Evolutionary conservation across 2,797 vertebrate species (phyloP).

Genomic region (Thamnophis elegans): DNA sequence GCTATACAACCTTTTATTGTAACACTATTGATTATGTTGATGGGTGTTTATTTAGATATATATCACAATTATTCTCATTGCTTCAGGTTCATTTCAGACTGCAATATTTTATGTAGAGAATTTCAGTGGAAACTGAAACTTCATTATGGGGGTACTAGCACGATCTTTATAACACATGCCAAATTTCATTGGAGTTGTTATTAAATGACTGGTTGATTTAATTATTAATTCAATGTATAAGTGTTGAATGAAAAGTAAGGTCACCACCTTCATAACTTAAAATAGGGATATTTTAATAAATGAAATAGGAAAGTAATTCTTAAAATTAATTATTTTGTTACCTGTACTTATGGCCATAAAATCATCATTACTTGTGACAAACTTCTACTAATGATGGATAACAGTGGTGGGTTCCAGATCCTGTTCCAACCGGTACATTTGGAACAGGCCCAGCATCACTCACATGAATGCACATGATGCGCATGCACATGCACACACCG

Average conservation of each 20-base stretch:
- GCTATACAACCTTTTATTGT: background rate
- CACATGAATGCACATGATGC: no score
- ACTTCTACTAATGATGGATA: background rate
- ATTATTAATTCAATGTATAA: conserved; percentile 8
- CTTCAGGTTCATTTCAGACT: background rate
- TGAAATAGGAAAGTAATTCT: background rate
- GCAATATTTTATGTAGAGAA: background rate
- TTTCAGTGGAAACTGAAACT: background rate
- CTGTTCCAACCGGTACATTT: no score
- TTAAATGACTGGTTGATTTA: conserved; percentile 13
- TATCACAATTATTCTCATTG: background rate
- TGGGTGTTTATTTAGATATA: background rate
- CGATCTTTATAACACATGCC: background rate
- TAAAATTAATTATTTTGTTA: background rate
- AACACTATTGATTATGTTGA: background rate
- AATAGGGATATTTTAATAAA: background rate
- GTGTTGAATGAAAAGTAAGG: background rate
- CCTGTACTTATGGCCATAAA: background rate
- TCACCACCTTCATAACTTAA: background rate
- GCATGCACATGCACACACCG: no score
- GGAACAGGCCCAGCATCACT: no score
- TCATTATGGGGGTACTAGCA: background rate
- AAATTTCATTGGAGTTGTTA: background rate
- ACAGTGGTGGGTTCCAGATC: background rate
- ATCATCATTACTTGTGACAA: background rate